Percentiles rank a stretch among this genome's conserved stretches.
These are phyloP conservation scores for Hypomesus transpacificus DNA, from an alignment of 2,113 vertebrate species.

Conservation along the genomic window DNA sequence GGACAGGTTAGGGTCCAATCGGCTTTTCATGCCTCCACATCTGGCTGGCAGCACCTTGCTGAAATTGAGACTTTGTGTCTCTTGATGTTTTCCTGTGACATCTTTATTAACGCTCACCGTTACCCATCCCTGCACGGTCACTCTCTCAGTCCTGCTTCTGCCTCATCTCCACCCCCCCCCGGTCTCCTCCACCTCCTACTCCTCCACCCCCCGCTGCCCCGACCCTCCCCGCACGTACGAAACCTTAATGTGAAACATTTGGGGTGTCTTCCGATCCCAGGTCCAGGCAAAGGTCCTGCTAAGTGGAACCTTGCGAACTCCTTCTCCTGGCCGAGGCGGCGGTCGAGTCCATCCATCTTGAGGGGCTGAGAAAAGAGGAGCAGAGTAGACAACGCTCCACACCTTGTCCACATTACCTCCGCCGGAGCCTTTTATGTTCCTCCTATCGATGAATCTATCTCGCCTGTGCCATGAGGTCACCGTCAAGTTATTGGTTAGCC, in stretches of 20 bases:
- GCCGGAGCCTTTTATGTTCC: slow-evolving; percentile 54
- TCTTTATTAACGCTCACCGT: slow-evolving; percentile 74
- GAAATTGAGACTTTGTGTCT: slow-evolving; percentile 77
- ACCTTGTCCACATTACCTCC: slow-evolving; percentile 65
- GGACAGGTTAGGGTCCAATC: slow-evolving; percentile 53
- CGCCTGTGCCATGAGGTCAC: slow-evolving; percentile 16
- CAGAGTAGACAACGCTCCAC: slow-evolving; percentile 24
- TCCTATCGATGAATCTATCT: slow-evolving; percentile 64
- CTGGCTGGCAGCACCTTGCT: slow-evolving; percentile 74
- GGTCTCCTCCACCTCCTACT: not conserved
- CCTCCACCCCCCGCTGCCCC: slow-evolving; percentile 1
- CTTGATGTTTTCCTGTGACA: slow-evolving; percentile 71
- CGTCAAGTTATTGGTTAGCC: slow-evolving; percentile 62
- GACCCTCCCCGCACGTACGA: slow-evolving; percentile 27
- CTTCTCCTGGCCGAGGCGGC: slow-evolving; percentile 3
- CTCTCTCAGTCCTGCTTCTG: slow-evolving; percentile 18
- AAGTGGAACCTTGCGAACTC: slow-evolving; percentile 52
- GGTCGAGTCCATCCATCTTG: slow-evolving; percentile 32
- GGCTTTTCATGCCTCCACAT: slow-evolving; percentile 65
- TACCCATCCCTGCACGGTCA: slow-evolving; percentile 36
- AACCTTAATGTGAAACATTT: slow-evolving; percentile 69
- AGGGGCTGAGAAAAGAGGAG: slow-evolving; percentile 31
- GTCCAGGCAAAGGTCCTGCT: slow-evolving; percentile 42
- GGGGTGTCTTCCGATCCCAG: slow-evolving; percentile 45
- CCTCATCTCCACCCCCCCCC: slow-evolving; percentile 20